phyloP scores from a whole-genome alignment of 1,140 invertebrate genomes.

The Apis dorsata region DNA sequence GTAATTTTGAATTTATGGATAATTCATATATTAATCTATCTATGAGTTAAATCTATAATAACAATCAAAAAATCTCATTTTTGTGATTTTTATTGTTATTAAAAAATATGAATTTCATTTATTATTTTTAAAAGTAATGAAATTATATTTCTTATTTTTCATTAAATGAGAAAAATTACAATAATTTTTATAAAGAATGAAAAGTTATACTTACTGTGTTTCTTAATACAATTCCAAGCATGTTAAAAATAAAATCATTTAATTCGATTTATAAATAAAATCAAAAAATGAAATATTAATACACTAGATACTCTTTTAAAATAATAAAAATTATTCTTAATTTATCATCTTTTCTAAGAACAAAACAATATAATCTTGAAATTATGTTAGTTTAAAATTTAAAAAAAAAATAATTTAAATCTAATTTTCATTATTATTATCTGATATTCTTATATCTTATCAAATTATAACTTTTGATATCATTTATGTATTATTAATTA shows the following conservation, averaged over 20 bases:
- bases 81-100: neutral
- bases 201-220: constrained; percentile 1
- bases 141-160: neutral
- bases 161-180: too few relatives aligned
- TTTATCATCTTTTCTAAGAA: neutral
- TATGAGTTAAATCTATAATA: too few relatives aligned
- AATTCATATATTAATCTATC: too few relatives aligned
- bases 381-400: neutral
- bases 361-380: neutral
- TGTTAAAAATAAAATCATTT: neutral
- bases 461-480: neutral
- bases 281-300: neutral
- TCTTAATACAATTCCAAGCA: neutral
- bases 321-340: neutral
- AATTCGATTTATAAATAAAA: neutral
- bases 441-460: neutral
- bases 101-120: neutral
- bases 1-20: too few relatives aligned
- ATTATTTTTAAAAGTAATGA: neutral
- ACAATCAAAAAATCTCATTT: too few relatives aligned
- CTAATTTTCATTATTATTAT: neutral
- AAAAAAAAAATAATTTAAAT: neutral
- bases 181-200: neutral
- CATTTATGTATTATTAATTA: neutral
- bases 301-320: neutral